Evolutionary conservation across 2,113 vertebrate species (phyloP).

Genomic region (Pseudopodoces humilis): DNA sequence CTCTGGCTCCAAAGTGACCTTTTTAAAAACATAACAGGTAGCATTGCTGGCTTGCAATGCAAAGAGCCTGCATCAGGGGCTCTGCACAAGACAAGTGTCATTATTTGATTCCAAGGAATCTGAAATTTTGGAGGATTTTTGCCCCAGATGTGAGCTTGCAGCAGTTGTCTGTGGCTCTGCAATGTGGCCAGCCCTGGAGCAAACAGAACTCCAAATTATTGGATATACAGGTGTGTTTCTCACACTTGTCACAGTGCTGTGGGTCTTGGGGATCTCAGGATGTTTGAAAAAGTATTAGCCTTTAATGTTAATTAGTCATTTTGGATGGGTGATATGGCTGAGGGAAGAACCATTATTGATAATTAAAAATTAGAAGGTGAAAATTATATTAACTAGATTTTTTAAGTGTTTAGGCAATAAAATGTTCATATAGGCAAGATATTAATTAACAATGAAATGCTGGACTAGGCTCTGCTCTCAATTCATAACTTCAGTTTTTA

Average conservation of each 20-base stretch:
- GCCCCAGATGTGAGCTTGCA: background rate
- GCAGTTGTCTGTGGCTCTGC: background rate
- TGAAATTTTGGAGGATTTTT: background rate
- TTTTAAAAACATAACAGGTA: background rate
- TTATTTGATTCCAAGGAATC: background rate
- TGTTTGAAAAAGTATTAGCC: background rate
- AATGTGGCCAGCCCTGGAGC: background rate
- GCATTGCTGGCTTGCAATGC: background rate
- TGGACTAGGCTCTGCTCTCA: background rate
- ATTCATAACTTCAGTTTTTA: background rate
- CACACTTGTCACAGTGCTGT: background rate
- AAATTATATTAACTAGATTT: background rate
- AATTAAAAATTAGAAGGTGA: background rate
- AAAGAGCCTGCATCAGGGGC: rapidly evolving
- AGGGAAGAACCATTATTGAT: background rate
- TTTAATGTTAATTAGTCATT: background rate
- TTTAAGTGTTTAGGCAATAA: background rate
- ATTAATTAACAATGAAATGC: background rate
- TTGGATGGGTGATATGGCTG: background rate
- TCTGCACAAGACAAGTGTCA: background rate
- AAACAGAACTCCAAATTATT: background rate
- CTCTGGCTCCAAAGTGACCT: background rate
- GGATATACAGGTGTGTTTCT: rapidly evolving
- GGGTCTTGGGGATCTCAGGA: background rate
- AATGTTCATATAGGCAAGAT: background rate